phyloP scores from a whole-genome alignment of 2,113 vertebrate species.

The Brachyistius frenatus region DNA sequence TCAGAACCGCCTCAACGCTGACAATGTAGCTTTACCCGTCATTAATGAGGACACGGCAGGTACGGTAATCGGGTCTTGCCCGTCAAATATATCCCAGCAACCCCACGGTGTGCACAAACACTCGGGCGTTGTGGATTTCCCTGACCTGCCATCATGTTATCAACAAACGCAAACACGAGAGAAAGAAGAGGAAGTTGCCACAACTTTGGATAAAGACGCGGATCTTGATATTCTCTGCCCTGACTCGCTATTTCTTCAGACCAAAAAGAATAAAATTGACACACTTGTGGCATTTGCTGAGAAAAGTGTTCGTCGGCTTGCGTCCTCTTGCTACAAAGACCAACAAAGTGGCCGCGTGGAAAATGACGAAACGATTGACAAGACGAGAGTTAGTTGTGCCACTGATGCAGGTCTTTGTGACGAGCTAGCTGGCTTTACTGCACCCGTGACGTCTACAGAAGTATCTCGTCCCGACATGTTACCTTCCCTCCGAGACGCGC shows the following conservation, averaged over 20 bases:
- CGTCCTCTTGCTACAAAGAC: background rate
- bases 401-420: background rate
- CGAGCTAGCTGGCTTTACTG: background rate
- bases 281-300: background rate
- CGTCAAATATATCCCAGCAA: background rate
- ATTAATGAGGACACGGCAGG: background rate
- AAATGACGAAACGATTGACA: background rate
- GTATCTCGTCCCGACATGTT: background rate
- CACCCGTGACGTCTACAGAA: background rate
- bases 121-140: background rate
- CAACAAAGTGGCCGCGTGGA: background rate
- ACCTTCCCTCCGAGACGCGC: constrained; percentile 6
- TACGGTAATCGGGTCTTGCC: background rate
- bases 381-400: background rate
- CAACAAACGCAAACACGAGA: background rate
- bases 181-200: background rate
- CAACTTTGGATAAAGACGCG: background rate
- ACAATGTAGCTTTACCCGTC: background rate
- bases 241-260: background rate
- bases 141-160: background rate
- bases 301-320: background rate
- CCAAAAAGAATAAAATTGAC: background rate
- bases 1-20: constrained; percentile 8
- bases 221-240: background rate
- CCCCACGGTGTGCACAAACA: background rate